Evolutionary conservation across 1,140 invertebrate genomes (phyloP).

Genomic region (Antheraea mylitta): DNA sequence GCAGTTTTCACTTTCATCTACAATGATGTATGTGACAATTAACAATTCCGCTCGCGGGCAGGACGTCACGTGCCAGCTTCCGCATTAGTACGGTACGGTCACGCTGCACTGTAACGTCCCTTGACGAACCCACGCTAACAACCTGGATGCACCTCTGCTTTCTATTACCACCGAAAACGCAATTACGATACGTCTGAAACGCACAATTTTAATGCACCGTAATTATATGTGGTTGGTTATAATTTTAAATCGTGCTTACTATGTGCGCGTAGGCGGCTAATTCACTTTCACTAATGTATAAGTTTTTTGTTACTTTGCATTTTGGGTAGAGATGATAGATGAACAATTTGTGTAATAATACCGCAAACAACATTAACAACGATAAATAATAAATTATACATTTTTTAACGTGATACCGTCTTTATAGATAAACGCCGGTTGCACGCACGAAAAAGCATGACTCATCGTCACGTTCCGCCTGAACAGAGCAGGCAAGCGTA

Average conservation of each 20-base stretch:
- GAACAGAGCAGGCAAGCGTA: no score
- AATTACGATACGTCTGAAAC: not conserved
- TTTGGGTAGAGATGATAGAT: not conserved
- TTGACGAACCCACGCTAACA: conserved; percentile 23
- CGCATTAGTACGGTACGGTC: conserved; percentile 32
- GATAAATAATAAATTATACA: no score
- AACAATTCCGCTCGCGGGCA: conserved; percentile 52
- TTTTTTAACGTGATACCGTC: no score
- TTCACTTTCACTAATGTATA: conserved; percentile 23
- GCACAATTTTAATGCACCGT: conserved; percentile 24
- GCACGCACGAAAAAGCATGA: no score
- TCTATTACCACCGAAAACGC: conserved; percentile 18
- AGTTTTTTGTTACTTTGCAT: conserved; percentile 11
- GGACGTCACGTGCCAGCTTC: conserved; percentile 63
- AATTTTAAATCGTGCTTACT: conserved; percentile 26
- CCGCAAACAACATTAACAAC: not conserved
- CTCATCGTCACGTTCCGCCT: no score
- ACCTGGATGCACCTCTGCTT: conserved; percentile 31
- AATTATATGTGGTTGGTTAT: conserved; percentile 32
- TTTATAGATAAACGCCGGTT: no score
- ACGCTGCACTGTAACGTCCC: conserved; percentile 13
- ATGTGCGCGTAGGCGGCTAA: conserved; percentile 18
- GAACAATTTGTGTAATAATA: not conserved
- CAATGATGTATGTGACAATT: conserved; percentile 56
- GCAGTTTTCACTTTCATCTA: conserved; percentile 64